Evolutionary conservation across 2,113 vertebrate genomes (phyloP).

Genomic region (Astur gentilis): DNA sequence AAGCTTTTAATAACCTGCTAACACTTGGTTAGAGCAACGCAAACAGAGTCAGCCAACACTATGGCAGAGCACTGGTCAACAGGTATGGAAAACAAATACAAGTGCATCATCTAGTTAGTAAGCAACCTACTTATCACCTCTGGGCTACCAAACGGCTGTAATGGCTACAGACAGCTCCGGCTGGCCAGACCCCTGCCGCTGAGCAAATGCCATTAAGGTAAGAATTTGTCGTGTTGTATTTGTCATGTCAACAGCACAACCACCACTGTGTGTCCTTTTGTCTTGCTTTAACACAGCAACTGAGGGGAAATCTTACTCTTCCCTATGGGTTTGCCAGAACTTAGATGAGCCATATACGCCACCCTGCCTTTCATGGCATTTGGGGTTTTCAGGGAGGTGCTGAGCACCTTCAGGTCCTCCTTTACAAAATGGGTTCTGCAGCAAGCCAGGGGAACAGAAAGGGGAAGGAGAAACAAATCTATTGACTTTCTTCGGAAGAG

Average conservation of each 20-base stretch:
- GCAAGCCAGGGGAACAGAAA: background rate
- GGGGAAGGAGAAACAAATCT: background rate
- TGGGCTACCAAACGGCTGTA: background rate
- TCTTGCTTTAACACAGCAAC: background rate
- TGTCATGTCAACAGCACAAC: background rate
- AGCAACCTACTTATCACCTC: background rate
- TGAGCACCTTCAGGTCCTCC: background rate
- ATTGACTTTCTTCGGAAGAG: background rate
- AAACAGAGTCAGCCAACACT: background rate
- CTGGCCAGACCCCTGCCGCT: background rate
- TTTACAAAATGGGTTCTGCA: background rate
- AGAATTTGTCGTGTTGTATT: background rate
- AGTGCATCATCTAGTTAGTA: background rate
- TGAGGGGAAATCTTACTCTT: background rate
- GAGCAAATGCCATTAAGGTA: background rate
- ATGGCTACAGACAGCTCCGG: background rate
- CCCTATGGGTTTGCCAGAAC: background rate
- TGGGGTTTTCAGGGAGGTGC: background rate
- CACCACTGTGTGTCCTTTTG: background rate
- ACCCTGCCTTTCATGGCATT: background rate
- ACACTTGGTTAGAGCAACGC: fast-evolving
- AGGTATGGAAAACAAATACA: background rate
- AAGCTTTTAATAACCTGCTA: background rate
- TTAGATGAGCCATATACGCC: background rate
- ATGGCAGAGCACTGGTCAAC: background rate